Evolutionary conservation across 2,113 vertebrate genomes (phyloP).

Genomic region (Oenanthe melanoleuca): DNA sequence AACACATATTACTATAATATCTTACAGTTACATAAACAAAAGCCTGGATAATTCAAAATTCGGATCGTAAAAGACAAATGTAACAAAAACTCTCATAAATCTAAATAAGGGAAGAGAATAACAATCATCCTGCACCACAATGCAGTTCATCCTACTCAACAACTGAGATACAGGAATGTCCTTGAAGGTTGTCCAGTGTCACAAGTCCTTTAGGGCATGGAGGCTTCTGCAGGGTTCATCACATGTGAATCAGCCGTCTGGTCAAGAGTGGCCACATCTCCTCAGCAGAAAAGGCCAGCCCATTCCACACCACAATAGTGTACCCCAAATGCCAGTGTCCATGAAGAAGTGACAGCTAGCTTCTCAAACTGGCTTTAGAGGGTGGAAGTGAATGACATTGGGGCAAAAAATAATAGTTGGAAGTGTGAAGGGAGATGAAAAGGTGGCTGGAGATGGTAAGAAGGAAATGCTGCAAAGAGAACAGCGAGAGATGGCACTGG

Average conservation of each 20-base stretch:
- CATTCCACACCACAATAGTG: neutral
- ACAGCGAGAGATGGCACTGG: neutral
- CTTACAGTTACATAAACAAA: neutral
- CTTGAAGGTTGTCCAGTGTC: neutral
- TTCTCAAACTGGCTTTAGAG: neutral
- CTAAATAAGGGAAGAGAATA: neutral
- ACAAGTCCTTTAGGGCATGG: rapidly evolving
- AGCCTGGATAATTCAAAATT: neutral
- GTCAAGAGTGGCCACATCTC: rapidly evolving
- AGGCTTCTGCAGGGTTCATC: neutral
- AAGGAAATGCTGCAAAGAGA: neutral
- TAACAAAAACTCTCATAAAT: neutral
- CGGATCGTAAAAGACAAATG: neutral
- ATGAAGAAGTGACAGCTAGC: neutral
- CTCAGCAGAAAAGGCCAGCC: neutral
- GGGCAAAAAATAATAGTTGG: neutral
- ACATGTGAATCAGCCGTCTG: neutral
- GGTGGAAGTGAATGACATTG: neutral
- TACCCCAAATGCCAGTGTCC: no score
- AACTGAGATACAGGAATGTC: neutral
- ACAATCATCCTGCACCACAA: neutral
- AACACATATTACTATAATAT: neutral
- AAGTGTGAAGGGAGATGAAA: neutral
- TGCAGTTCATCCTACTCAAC: neutral
- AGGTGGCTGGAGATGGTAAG: neutral